Evolutionary conservation across 2,888 invertebrate genomes (phyloP), one percentile per base, ranked within the genome.

Genomic region (Entomobrya proxima): DNA sequence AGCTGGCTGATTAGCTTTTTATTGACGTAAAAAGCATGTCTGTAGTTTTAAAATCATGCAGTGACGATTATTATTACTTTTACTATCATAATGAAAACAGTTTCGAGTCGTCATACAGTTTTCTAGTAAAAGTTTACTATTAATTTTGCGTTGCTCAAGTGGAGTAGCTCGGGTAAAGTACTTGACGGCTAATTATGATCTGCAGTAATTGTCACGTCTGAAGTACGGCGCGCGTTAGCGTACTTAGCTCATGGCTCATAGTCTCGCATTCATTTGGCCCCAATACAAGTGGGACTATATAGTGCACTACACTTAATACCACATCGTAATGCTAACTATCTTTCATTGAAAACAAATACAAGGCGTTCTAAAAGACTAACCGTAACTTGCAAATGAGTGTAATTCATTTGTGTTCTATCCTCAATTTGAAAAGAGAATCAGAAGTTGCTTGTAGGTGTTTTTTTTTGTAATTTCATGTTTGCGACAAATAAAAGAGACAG

Each of bases 161-260:
- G n/a, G 40, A 37, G 35, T 50, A 61, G 21, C 13, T 67, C n/a
- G n/a, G n/a, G 32, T 44, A 67, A 30, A 74, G 74, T 74, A 52
- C 37, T 52, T 50, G 32, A n/a, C 47, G 40, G 47, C 83, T 83
- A 83, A 83, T 83, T 83, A 83, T 30, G 76, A 30, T n/a, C 13
- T 76, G 64, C 50, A 69, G 52, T 83, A 76, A 52, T 47, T 76
- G 83, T 83, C 83, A 83, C 83, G 83, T 83, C 84, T 77, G 69
- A 55, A 55, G 55, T 69, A 47, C 37, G 44, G 64, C 74, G 74
- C 50, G 64, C 47, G 74, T 75, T 40, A 79, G 69, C 64, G 35
- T 64, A 35, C n/a, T 35, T 64, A n/a, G n/a, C 76, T 55, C 24
- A n/a, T n/a, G n/a, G n/a, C n/a, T n/a, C n/a, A 2, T 35, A 13